These are phyloP conservation scores for Plusia festucae DNA, from an alignment of 2,888 invertebrate species.

Conservation along the genomic window DNA sequence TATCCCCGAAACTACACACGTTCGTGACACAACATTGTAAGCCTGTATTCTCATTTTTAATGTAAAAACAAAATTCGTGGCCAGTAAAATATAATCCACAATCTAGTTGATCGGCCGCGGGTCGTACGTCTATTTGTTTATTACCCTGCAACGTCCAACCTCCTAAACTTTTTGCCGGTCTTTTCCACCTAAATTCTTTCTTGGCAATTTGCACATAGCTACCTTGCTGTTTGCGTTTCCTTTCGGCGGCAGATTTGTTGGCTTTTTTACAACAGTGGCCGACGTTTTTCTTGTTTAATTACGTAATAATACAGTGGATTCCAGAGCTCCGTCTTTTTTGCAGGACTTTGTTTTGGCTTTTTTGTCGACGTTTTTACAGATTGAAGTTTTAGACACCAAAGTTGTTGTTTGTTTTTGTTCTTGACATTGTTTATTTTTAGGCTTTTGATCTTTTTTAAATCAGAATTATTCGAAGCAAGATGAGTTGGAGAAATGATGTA, in stretches of 20 bases:
- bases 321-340: slow-evolving; percentile 52
- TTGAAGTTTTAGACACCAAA: slow-evolving; percentile 36
- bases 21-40: slow-evolving; percentile 61
- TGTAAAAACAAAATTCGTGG: slow-evolving; percentile 61
- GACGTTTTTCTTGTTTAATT: slow-evolving; percentile 75
- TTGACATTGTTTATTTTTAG: slow-evolving; percentile 39
- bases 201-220: slow-evolving; percentile 75
- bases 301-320: slow-evolving; percentile 73
- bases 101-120: slow-evolving; percentile 75
- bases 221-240: slow-evolving; percentile 80
- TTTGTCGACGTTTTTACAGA: slow-evolving; percentile 40
- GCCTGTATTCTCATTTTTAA: slow-evolving; percentile 58
- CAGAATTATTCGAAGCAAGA: too few species aligned
- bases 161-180: slow-evolving; percentile 55
- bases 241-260: slow-evolving; percentile 81
- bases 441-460: slow-evolving; percentile 35
- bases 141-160: slow-evolving; percentile 75
- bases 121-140: slow-evolving; percentile 84
- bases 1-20: slow-evolving; percentile 55
- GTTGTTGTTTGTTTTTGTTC: slow-evolving; percentile 27
- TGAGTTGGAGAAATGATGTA: too few species aligned
- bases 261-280: slow-evolving; percentile 69
- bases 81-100: slow-evolving; percentile 78
- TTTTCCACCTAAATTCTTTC: slow-evolving; percentile 59
- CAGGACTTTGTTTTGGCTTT: slow-evolving; percentile 43